These are phyloP conservation scores for Puma concolor DNA, from an alignment of 2,113 vertebrate genomes.

Conservation along the genomic window DNA sequence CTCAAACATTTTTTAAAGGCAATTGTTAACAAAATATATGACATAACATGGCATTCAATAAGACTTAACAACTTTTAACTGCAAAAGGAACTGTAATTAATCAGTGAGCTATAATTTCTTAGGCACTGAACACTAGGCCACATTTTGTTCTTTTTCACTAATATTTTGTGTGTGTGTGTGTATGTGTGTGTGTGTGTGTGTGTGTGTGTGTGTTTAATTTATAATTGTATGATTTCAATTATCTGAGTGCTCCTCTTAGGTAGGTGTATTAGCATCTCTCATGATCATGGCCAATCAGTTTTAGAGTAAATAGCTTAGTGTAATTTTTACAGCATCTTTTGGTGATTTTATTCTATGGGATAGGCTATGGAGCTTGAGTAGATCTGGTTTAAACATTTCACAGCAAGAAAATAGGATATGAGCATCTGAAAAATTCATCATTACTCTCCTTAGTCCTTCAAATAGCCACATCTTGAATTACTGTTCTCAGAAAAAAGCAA, in stretches of 20 bases:
- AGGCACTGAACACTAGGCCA: neutral
- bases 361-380: neutral
- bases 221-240: neutral
- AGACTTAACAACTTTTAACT: neutral
- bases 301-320: constrained; percentile 61
- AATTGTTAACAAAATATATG: neutral
- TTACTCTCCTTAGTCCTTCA: constrained; percentile 59
- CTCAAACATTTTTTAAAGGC: neutral
- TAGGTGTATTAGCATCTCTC: constrained; percentile 45
- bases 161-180: neutral
- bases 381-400: constrained; percentile 49
- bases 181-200: neutral
- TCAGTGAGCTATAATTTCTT: neutral
- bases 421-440: neutral
- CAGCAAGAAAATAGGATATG: constrained; percentile 11
- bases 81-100: neutral
- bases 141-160: neutral
- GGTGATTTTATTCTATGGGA: constrained; percentile 45
- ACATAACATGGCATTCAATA: neutral
- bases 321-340: constrained; percentile 49
- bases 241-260: neutral
- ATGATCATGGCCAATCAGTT: constrained; percentile 45
- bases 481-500: constrained; percentile 51
- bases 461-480: constrained; percentile 57
- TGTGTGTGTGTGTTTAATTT: neutral